Conservation (phyloP, 2,888 invertebrate genomes). For the Brassicogethes aeneus region DNA sequence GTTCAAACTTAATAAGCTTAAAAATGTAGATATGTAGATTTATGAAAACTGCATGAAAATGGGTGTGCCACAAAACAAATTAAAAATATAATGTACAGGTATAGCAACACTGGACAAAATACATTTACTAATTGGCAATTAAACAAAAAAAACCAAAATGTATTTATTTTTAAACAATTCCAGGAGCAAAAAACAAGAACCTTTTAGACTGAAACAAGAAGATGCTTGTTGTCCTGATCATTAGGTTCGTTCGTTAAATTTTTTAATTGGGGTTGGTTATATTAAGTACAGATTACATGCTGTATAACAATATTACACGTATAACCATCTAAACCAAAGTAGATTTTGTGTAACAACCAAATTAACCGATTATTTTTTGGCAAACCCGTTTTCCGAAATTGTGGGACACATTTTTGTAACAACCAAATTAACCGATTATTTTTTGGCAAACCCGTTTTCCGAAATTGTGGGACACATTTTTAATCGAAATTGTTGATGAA, state of each 20-base stretch:
- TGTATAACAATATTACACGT: too few species aligned
- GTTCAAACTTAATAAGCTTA: too few species aligned
- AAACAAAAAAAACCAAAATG: neutral
- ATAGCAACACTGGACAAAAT: neutral
- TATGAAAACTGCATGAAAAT: neutral
- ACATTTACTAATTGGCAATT: neutral
- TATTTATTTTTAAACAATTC: slow-evolving; percentile 5
- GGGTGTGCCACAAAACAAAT: neutral
- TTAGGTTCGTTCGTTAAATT: slow-evolving; percentile 7
- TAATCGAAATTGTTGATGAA: neutral
- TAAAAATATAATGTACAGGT: neutral
- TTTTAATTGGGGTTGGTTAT: neutral
- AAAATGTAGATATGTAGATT: neutral
- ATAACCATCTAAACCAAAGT: too few species aligned
- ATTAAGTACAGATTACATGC: too few species aligned
- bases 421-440: too few species aligned
- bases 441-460: neutral
- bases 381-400: neutral
- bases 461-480: neutral
- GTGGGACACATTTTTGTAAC: neutral
- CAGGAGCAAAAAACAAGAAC: slow-evolving; percentile 11
- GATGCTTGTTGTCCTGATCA: slow-evolving; percentile 9
- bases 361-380: too few species aligned
- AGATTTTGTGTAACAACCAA: too few species aligned
- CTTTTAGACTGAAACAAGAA: slow-evolving; percentile 12